Base-by-base conservation (phyloP, 64 coral and sea anemone species). In the Montipora capricornis region DNA sequence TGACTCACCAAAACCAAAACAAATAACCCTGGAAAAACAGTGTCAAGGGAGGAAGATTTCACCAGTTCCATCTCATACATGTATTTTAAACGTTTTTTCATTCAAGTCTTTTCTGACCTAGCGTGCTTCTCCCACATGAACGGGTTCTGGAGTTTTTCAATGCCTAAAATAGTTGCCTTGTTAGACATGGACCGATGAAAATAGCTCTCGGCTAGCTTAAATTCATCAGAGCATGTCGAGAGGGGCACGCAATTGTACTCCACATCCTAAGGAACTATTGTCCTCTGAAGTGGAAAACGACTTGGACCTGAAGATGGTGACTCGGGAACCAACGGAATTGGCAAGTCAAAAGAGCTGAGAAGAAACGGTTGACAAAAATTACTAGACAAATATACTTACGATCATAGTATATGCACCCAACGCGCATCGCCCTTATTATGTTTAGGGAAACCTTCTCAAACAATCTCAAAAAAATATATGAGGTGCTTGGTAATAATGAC, bases 111-210 rank as follows among this genome's bases (percentile, higher is more conserved):
- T 12, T 14, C 58, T 61, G 77, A 97, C 95, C 89, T 92, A 24
- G 86, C n/a, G 73, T 94, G 95, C 74, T 88, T 92, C 60, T 89
- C 84, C 95, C 93, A 89, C 93, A 95, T 60, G 61, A 76, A 66
- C 46, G 86, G 89, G 84, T 97, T 97, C 76, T 97, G 95, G 45
- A 97, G 92, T 50, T 93, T 64, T 26, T 91, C 89, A 79, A 97
- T 79, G 47, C 79, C 80, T 14, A 74, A 13, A 80, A 97, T 86
- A 45, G 46, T 53, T n/a, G 88, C 77, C 47, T 61, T 60, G 68
- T 77, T 24, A 29, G 73, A 46, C 78, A 97, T 95, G 6, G 95
- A 79, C 67, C 55, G 64, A 19, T 49, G 53, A 68, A 97, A 97
- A 19, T 87, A 12, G 5, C 47, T 62, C 11, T 97, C 48, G 46